Base-by-base conservation (phyloP, 2,888 invertebrate genomes). In the Gandaritis pyraliata region DNA sequence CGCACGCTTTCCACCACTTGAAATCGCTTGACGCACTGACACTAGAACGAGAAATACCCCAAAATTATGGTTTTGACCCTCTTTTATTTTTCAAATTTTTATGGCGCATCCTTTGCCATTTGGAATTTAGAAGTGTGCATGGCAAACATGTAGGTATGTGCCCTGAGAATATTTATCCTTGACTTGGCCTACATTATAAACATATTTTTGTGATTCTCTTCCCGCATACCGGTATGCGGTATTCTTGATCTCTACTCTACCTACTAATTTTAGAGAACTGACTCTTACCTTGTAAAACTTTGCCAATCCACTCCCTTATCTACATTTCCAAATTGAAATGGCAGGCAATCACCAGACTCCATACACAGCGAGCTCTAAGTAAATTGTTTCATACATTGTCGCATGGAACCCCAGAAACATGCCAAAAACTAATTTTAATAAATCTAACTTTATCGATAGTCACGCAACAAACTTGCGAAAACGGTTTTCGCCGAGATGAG, bases 1-100 rank as follows among this genome's bases (percentile, higher is more conserved):
- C 67, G 67, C 66, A 69, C 67, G 65, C 71, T 70, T 72, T 73
- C 69, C 69, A 65, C 67, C 66, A 76, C 76, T 78, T 68, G 76
- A 64, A 73, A 72, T 73, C 72, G 69, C 65, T 74, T 71, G 58
- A 72, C 72, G 69, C 72, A 69, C 66, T 67, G 69, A 63, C 72
- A 68, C 68, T 76, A 61, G 61, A 71, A 46, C 65, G 65, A 56
- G 67, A 66, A 72, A 69, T 10, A 10, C 33, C 1, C 8, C 8
- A 5, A 33, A 33, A 5, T 10, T 0, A 11, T 33, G 1, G 10
- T 33, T 33, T 33, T 10, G 30, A 33, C 10, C 8, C 1, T 1
- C 10, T 33, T 8, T n/a, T n/a, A n/a, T n/a, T n/a, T 33, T 33
- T 11, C 8, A 33, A 11, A 11, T 7, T 5, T 10, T 33, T 33